Conservation (phyloP, 2,888 invertebrate genomes). For the Aleiodes leptofemur region DNA sequence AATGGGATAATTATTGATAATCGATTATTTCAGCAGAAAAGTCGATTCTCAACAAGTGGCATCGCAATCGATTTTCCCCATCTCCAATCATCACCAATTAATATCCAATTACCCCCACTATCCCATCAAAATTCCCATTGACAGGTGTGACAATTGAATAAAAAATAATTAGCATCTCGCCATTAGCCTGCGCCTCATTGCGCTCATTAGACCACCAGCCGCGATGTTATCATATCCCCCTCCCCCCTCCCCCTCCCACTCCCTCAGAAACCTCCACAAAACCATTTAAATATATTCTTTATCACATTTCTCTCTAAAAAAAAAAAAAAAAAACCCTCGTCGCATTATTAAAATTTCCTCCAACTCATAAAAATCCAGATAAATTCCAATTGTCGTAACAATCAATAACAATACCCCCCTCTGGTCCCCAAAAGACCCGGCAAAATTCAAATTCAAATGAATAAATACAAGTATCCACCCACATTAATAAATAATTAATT, state of each 20-base stretch:
- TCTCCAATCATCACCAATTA: neutral
- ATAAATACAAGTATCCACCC: neutral
- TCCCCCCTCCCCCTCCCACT: too few species aligned
- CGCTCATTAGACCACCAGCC: constrained; percentile 20
- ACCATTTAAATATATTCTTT: neutral
- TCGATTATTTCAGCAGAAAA: too few species aligned
- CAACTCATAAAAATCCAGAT: constrained; percentile 28
- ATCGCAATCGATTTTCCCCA: too few species aligned
- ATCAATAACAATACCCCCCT: neutral
- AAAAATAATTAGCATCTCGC: constrained; percentile 23
- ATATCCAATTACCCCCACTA: neutral
- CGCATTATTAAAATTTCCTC: constrained; percentile 23
- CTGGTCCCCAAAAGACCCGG: neutral
- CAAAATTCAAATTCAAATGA: neutral
- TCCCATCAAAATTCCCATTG: neutral
- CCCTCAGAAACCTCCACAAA: neutral
- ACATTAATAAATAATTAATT: constrained; percentile 26
- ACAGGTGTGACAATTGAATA: neutral
- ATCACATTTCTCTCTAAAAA: neutral
- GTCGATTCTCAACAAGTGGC: too few species aligned
- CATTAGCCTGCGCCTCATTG: neutral
- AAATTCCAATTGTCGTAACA: neutral
- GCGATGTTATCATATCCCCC: neutral
- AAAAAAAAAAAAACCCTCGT: neutral
- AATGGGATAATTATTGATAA: too few species aligned